Evolutionary conservation across 2,113 vertebrate species (phyloP).

Genomic region (chimpanzee (Pan troglodytes)): NHGRI_mPanTro3-v2.1_pri NC_072421.2:145203001-145203500

Average conservation of each 20-base stretch:
- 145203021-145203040: not conserved
- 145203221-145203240: not conserved
- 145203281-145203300: not conserved
- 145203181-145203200: not conserved
- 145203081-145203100: not conserved
- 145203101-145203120: not conserved
- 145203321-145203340: not conserved
- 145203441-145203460: not conserved
- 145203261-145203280: not conserved
- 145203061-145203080: not conserved
- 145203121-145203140: not conserved
- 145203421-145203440: not conserved
- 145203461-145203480: not conserved
- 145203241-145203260: not conserved
- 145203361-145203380: not conserved
- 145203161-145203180: not conserved
- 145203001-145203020: not conserved
- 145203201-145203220: not conserved
- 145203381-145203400: not conserved
- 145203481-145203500: not conserved
- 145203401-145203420: not conserved
- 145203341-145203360: not conserved
- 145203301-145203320: not conserved
- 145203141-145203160: not conserved
- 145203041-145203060: not conserved